phyloP scores from a whole-genome alignment of 2,888 invertebrate genomes.

The Ellobium chinense region DNA sequence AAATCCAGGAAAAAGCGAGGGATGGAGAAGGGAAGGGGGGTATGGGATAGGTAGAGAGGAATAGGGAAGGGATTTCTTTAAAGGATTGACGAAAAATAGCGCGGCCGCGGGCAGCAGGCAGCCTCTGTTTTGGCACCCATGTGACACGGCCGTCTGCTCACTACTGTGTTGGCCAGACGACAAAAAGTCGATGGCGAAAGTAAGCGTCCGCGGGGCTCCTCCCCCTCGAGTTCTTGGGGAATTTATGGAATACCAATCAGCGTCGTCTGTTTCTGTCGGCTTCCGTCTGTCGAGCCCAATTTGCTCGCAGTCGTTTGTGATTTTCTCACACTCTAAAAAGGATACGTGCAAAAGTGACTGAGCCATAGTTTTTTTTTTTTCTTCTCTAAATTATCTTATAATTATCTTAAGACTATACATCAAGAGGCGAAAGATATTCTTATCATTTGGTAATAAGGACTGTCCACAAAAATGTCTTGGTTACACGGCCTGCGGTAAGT shows the following conservation, averaged over 20 bases:
- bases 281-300: slow-evolving; percentile 8
- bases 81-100: too few relatives aligned
- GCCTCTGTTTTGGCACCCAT: background rate
- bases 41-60: background rate
- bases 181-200: slow-evolving; percentile 13
- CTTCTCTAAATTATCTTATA: too few relatives aligned
- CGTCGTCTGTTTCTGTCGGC: slow-evolving; percentile 12
- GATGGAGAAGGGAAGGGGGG: background rate
- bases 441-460: too few relatives aligned
- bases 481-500: too few relatives aligned
- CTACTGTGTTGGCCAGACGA: background rate
- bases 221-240: slow-evolving; percentile 1
- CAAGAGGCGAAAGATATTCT: too few relatives aligned
- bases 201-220: slow-evolving; percentile 3
- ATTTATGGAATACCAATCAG: slow-evolving; percentile 33
- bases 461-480: too few relatives aligned
- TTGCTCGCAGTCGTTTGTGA: slow-evolving; percentile 1
- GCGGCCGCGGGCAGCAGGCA: background rate
- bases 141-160: slow-evolving; percentile 1
- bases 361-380: too few relatives aligned
- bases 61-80: background rate
- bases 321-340: background rate
- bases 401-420: too few relatives aligned
- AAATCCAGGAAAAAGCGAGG: background rate
- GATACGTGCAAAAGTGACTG: background rate